These are phyloP conservation scores for Drosophila phalerata DNA, from an alignment of 2,888 invertebrate genomes.

Conservation along the genomic window DNA sequence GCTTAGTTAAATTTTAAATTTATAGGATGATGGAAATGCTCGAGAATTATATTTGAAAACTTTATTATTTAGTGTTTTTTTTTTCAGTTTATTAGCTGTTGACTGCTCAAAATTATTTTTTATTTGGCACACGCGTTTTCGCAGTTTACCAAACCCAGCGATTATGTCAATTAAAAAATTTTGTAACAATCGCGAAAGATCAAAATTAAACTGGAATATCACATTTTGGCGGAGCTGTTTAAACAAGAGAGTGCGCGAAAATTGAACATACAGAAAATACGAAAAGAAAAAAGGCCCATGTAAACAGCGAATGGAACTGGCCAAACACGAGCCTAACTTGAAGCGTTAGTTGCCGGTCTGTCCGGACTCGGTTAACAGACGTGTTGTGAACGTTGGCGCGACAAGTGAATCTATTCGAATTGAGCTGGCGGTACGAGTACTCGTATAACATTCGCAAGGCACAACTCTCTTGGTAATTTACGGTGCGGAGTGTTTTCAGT, in stretches of 20 bases:
- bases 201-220: constrained; percentile 28
- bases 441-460: constrained; percentile 7
- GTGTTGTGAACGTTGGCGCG: constrained; percentile 58
- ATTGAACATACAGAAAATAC: constrained; percentile 2
- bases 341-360: constrained; percentile 17
- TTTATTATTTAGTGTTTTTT: not conserved
- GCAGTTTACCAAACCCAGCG: constrained; percentile 1
- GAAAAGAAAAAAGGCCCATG: constrained; percentile 1
- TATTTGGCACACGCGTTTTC: not conserved
- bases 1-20: not conserved
- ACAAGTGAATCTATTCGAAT: constrained; percentile 51
- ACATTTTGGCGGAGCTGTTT: constrained; percentile 15
- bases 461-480: constrained; percentile 24
- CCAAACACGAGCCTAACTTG: constrained; percentile 21
- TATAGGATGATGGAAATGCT: not conserved
- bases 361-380: constrained; percentile 47
- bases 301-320: constrained; percentile 32
- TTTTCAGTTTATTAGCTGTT: not conserved
- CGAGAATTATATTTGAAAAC: constrained; percentile 5
- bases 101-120: not conserved
- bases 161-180: constrained; percentile 25
- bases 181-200: constrained; percentile 8
- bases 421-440: constrained; percentile 6
- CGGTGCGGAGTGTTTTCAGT: constrained; percentile 9
- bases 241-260: constrained; percentile 15